Evolutionary conservation across 2,113 vertebrate species (phyloP).

Genomic region (Setophaga kirtlandii): DNA sequence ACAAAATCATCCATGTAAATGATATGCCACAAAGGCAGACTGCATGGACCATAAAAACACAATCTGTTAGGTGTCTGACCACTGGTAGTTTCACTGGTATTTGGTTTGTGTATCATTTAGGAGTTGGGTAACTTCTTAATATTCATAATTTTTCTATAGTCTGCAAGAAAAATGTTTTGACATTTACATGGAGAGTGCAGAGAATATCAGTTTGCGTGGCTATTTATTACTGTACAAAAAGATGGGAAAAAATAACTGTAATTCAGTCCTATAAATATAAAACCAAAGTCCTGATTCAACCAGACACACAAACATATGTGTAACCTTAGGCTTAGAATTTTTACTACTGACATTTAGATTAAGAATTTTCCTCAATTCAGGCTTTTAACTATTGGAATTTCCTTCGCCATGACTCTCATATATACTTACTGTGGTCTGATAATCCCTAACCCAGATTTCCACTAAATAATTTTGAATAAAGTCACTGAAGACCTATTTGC

Average conservation of each 20-base stretch:
- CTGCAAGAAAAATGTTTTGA: neutral
- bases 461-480: neutral
- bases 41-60: neutral
- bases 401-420: neutral
- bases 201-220: neutral
- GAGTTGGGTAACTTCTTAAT: neutral
- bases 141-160: neutral
- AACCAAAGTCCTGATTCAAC: neutral
- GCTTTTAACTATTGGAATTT: neutral
- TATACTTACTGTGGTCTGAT: neutral
- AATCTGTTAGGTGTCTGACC: neutral
- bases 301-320: neutral
- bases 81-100: neutral
- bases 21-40: neutral
- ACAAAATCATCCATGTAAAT: neutral
- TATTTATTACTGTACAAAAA: neutral
- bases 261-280: neutral
- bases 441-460: neutral
- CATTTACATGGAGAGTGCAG: neutral
- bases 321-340: neutral
- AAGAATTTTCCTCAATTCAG: neutral
- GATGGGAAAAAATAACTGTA: neutral
- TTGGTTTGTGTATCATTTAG: neutral
- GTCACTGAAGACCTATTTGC: neutral
- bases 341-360: constrained; percentile 1